Evolutionary conservation across 1,140 invertebrate species (phyloP), one percentile per base, ranked within the genome.

Genomic region (Neodiprion virginianus): DNA sequence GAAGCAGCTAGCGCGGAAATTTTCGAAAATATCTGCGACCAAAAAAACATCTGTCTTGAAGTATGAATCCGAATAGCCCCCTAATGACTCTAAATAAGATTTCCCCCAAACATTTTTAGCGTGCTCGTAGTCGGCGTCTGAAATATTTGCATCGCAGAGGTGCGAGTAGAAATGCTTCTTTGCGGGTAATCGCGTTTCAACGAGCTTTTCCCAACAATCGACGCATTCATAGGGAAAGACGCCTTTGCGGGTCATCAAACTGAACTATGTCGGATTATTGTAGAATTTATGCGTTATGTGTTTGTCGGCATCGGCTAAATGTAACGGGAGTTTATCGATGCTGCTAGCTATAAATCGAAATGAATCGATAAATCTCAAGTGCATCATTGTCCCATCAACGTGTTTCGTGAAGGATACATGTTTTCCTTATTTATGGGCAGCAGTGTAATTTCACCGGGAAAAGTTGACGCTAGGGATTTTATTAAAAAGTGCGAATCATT

Each of bases 1-100:
- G 5, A 40, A 40, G 5, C 28, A 40, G 28, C 28, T 40, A 40
- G n/a, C 76, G 77, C 49, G 73, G 75, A 88, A 90, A 79, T 88
- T 87, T 84, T 89, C 87, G 81, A 90, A 89, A 47, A 90, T 79
- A 82, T 90, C 88, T 8, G 81, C 83, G 5, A 40, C 2, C 5
- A 40, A 40, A 40, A 40, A 5, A 40, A 40, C 28, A 4, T 40
- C 28, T 3, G 28, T 40, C 28, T 40, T 40, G 1, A 40, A 40
- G 5, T 40, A 40, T 40, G 5, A 40, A 40, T 40, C 28, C 2
- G 28, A 40, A 40, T 40, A 40, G 28, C 2, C 28, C 28, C 28
- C 28, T 5, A 40, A 40, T 3, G 28, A 3, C 28, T 40, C 28
- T 40, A 40, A 40, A 40, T 5, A 5, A 5, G 5, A 40, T 40